These are phyloP conservation scores for Fistularia tabacaria DNA, from an alignment of 2,797 vertebrate species.

Conservation along the genomic window DNA sequence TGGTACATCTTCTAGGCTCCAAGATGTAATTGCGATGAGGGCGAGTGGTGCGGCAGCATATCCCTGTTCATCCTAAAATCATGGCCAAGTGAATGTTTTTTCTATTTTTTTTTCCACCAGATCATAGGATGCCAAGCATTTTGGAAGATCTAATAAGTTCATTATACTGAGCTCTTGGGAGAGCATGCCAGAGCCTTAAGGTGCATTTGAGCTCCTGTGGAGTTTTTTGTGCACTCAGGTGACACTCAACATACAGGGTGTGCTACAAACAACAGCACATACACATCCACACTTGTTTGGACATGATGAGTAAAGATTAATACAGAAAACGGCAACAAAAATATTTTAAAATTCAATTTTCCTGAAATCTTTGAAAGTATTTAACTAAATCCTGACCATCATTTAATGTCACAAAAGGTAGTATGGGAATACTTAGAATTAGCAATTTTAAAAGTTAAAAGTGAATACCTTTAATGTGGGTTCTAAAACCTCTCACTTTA, in stretches of 20 bases:
- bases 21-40: conserved; percentile 31
- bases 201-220: conserved; percentile 35
- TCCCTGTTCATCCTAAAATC: conserved; percentile 24
- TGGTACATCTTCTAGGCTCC: conserved; percentile 17
- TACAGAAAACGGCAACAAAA: too few species aligned
- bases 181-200: conserved; percentile 38
- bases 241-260: too few species aligned
- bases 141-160: background rate
- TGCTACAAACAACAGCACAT: background rate
- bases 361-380: too few species aligned
- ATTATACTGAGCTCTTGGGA: conserved; percentile 30
- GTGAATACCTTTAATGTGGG: too few species aligned
- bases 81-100: conserved; percentile 18
- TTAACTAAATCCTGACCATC: too few species aligned
- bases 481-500: too few species aligned
- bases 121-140: conserved; percentile 9
- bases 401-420: too few species aligned
- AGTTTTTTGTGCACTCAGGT: conserved; percentile 32
- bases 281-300: background rate
- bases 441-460: too few species aligned
- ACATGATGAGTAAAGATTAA: background rate
- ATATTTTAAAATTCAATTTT: too few species aligned
- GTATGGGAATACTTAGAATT: too few species aligned
- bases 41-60: conserved; percentile 12
- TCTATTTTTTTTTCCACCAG: conserved; percentile 25